Percentiles rank a stretch among this genome's conserved stretches.
Conservation (phyloP, 2,888 invertebrate species). For the Hypena proboscidalis region DNA sequence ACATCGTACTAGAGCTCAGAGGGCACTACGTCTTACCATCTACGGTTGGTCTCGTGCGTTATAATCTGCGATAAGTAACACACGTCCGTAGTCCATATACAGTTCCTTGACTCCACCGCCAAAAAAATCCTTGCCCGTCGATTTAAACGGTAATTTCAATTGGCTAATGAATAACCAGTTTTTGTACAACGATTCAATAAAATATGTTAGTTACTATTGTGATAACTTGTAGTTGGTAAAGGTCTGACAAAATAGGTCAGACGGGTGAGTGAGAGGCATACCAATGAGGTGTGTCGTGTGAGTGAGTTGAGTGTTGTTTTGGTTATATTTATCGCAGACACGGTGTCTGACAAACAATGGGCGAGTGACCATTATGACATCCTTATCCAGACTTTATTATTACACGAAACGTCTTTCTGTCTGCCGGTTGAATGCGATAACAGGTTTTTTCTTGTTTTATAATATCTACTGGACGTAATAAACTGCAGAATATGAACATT, state of each 20-base stretch:
- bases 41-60: constrained; percentile 12
- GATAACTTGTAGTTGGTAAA: constrained; percentile 41
- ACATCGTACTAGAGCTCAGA: constrained; percentile 49
- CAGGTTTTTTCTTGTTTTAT: too few species aligned
- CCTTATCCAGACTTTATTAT: too few species aligned
- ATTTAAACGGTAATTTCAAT: constrained; percentile 34
- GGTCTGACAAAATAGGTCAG: constrained; percentile 48
- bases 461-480: too few species aligned
- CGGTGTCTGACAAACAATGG: constrained; percentile 34
- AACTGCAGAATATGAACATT: too few species aligned
- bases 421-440: too few species aligned
- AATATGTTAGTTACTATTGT: constrained; percentile 34
- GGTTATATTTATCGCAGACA: constrained; percentile 33
- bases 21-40: constrained; percentile 40
- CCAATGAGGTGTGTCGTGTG: constrained; percentile 33
- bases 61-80: constrained; percentile 1
- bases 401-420: too few species aligned
- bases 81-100: too few species aligned
- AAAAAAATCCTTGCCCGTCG: constrained; percentile 27
- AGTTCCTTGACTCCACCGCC: constrained; percentile 14
- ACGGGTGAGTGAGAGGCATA: constrained; percentile 42
- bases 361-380: constrained; percentile 32
- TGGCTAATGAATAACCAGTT: constrained; percentile 39
- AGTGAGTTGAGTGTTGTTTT: constrained; percentile 28
- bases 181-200: constrained; percentile 34